Evolutionary conservation across 2,888 invertebrate species (phyloP).

Genomic region (Idaea aversata): DNA sequence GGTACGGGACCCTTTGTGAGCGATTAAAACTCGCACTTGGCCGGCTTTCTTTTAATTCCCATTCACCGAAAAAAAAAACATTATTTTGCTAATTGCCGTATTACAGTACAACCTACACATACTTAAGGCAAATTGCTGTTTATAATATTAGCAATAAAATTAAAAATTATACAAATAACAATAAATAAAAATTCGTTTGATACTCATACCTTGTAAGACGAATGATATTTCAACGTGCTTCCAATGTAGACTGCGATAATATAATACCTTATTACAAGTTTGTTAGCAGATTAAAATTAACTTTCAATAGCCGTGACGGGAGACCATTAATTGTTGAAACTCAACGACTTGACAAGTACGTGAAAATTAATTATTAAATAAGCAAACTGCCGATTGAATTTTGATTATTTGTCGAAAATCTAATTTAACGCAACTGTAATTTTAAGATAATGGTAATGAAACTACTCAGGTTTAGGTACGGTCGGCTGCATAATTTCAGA

Average conservation of each 20-base stretch:
- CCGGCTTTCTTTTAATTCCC: too few relatives aligned
- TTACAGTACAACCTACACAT: too few relatives aligned
- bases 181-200: too few relatives aligned
- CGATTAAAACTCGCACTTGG: too few relatives aligned
- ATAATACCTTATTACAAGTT: background rate
- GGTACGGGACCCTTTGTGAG: too few relatives aligned
- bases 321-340: constrained; percentile 53
- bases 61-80: too few relatives aligned
- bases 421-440: constrained; percentile 38
- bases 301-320: constrained; percentile 62
- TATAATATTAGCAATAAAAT: too few relatives aligned
- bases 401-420: constrained; percentile 38
- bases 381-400: constrained; percentile 47
- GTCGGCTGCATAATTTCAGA: too few relatives aligned
- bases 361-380: constrained; percentile 66
- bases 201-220: background rate
- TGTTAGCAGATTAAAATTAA: constrained; percentile 50
- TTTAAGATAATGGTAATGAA: background rate
- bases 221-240: background rate
- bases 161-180: too few relatives aligned
- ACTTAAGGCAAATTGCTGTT: too few relatives aligned
- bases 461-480: background rate
- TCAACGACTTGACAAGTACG: constrained; percentile 74
- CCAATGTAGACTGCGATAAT: constrained; percentile 3
- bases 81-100: too few relatives aligned